Conservation (phyloP, 1,140 invertebrate species). For the Drosophila simulans region DNA sequence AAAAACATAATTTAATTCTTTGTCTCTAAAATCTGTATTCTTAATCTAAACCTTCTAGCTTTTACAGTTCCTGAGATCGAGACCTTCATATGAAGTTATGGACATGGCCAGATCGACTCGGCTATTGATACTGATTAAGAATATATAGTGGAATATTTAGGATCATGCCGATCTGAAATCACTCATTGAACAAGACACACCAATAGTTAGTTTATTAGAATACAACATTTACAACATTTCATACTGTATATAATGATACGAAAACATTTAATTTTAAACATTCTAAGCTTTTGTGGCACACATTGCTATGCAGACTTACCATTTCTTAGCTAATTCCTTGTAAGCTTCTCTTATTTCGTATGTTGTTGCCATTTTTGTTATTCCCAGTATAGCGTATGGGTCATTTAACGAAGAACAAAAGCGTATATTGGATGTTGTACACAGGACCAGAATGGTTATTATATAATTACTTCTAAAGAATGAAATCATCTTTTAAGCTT, state of each 20-base stretch:
- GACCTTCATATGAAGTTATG: too few relatives aligned
- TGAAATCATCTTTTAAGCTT: neutral
- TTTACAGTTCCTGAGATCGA: too few relatives aligned
- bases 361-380: neutral
- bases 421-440: neutral
- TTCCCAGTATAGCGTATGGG: neutral
- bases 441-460: neutral
- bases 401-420: neutral
- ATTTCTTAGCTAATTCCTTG: slow-evolving; percentile 1
- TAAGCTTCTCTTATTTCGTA: slow-evolving; percentile 4
- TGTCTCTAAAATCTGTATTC: too few relatives aligned
- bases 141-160: neutral
- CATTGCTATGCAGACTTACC: neutral
- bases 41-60: too few relatives aligned
- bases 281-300: too few relatives aligned
- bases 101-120: too few relatives aligned
- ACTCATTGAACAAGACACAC: too few relatives aligned
- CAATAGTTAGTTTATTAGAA: too few relatives aligned
- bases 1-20: too few relatives aligned
- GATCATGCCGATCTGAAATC: too few relatives aligned
- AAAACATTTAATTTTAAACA: too few relatives aligned
- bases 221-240: too few relatives aligned
- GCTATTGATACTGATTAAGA: neutral
- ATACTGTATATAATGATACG: neutral
- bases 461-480: neutral